A percentile compares a stretch with the other conserved stretches of the same genome.
phyloP scores from a whole-genome alignment of 2,797 vertebrate genomes.

The Cephalopachus bancanus region DNA sequence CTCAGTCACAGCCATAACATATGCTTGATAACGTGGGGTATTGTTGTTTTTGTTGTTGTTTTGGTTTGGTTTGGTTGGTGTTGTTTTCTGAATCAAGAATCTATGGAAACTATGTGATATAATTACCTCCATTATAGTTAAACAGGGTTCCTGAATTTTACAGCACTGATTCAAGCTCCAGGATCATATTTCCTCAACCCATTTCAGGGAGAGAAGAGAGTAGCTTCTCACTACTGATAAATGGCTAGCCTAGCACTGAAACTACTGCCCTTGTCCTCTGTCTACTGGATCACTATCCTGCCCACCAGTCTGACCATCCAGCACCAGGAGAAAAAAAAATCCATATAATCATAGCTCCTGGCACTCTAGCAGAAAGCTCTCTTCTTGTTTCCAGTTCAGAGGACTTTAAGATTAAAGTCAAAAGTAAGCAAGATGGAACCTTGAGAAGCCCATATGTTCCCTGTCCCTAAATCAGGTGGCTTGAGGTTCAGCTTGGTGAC shows the following conservation, averaged over 20 bases:
- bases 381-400: slow-evolving; percentile 62
- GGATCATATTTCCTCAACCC: neutral
- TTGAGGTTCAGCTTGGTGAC: slow-evolving; percentile 70
- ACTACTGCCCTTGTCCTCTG: neutral
- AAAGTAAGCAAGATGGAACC: slow-evolving; percentile 72
- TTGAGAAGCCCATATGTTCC: slow-evolving; percentile 71
- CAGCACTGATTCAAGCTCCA: neutral
- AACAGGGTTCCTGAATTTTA: neutral
- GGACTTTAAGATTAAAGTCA: slow-evolving; percentile 59
- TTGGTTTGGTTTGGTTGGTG: no score
- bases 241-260: neutral
- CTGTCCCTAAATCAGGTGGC: slow-evolving; percentile 71
- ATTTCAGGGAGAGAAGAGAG: neutral
- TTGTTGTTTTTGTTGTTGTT: no score
- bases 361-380: neutral
- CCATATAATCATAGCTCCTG: neutral
- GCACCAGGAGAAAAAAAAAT: neutral
- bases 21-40: neutral
- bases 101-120: neutral
- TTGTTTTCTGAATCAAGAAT: neutral
- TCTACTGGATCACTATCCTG: neutral
- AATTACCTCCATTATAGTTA: neutral
- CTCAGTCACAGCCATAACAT: no score
- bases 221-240: neutral
- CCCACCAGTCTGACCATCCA: neutral